Percentiles rank a stretch among this genome's conserved stretches.
Evolutionary conservation across 2,888 invertebrate genomes (phyloP).

Genomic region (Phytoseiulus persimilis): DNA sequence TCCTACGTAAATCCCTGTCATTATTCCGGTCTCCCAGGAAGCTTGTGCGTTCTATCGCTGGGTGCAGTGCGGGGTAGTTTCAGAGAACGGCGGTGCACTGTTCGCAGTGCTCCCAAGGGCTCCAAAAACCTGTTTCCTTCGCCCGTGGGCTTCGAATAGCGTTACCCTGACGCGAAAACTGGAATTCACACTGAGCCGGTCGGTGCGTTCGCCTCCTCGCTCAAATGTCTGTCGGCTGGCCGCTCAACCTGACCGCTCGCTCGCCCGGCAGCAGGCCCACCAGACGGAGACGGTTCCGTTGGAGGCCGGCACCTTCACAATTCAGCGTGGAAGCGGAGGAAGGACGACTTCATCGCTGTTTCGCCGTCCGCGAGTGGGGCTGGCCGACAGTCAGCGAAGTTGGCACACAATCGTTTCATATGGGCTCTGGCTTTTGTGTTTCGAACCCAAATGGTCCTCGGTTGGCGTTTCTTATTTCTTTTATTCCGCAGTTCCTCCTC

Average conservation of each 20-base stretch:
- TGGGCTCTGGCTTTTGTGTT: background rate
- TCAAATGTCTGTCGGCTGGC: background rate
- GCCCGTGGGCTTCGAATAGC: background rate
- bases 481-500: slow-evolving; percentile 20
- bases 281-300: background rate
- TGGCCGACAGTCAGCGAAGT: background rate
- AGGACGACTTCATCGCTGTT: background rate
- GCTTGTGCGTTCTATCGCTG: background rate
- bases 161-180: background rate
- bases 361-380: background rate
- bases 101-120: background rate
- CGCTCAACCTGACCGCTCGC: background rate
- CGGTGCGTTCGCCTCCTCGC: background rate
- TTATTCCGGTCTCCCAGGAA: background rate
- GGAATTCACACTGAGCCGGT: background rate
- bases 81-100: background rate
- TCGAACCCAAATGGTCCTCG: background rate
- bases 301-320: background rate
- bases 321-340: background rate
- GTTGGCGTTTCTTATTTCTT: background rate
- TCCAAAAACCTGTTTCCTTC: background rate
- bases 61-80: background rate
- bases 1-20: background rate
- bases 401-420: background rate
- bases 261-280: too few relatives aligned